These are phyloP conservation scores for Ursus arctos DNA, from an alignment of 2,113 vertebrate species.

Conservation along the genomic window DNA sequence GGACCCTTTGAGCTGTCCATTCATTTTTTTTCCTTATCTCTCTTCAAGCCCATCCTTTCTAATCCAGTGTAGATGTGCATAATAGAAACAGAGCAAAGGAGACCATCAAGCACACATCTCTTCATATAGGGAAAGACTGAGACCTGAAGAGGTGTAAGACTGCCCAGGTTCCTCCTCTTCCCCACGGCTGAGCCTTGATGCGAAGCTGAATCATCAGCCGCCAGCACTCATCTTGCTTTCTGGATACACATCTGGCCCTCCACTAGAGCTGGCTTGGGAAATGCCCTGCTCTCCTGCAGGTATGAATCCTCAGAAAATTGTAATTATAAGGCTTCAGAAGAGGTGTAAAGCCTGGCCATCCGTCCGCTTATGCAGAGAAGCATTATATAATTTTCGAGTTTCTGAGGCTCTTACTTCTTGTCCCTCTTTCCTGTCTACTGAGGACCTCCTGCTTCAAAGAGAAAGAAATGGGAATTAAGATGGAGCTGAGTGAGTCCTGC, in stretches of 20 bases:
- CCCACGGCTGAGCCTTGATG: accelerated
- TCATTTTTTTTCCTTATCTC: neutral
- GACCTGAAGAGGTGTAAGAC: accelerated
- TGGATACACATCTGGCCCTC: accelerated
- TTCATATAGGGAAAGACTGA: neutral
- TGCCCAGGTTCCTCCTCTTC: accelerated
- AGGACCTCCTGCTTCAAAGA: neutral
- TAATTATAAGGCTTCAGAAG: neutral
- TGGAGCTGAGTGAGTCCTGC: accelerated
- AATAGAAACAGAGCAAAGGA: neutral
- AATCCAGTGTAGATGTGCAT: neutral
- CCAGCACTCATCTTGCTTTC: neutral
- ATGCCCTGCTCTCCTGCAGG: neutral
- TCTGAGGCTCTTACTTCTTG: neutral
- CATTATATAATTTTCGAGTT: neutral
- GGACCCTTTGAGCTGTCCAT: neutral
- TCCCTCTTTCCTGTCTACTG: neutral
- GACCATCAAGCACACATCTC: neutral
- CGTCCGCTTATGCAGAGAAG: neutral
- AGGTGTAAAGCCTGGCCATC: neutral
- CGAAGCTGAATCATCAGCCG: neutral
- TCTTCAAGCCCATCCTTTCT: neutral
- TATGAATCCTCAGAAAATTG: neutral
- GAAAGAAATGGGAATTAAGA: neutral
- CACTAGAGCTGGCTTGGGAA: neutral